These are phyloP conservation scores for Eutrigla gurnardus DNA, from an alignment of 2,797 vertebrate genomes.

Conservation along the genomic window DNA sequence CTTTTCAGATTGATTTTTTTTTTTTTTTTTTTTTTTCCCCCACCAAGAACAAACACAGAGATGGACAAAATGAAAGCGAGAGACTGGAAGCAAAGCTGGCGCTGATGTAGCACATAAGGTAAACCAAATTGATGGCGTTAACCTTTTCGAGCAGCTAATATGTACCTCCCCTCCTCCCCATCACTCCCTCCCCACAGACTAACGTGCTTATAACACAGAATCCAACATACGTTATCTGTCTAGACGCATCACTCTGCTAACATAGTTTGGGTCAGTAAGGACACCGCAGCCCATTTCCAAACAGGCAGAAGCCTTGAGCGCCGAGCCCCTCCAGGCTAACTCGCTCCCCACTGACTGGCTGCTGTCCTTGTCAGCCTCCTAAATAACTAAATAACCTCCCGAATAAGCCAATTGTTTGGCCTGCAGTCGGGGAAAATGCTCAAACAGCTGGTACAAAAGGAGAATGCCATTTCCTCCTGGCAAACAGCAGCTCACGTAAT, in stretches of 20 bases:
- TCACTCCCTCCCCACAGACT: background rate
- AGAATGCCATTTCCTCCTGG: conserved; percentile 60
- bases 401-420: conserved; percentile 77
- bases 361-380: conserved; percentile 71
- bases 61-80: conserved; percentile 42
- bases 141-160: conserved; percentile 39
- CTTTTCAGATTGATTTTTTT: conserved; percentile 70
- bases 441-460: conserved; percentile 67
- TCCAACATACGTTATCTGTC: conserved; percentile 40
- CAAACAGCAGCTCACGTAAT: conserved; percentile 71
- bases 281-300: conserved; percentile 65
- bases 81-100: conserved; percentile 41
- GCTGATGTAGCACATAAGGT: conserved; percentile 42
- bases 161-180: background rate
- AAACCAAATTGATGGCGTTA: conserved; percentile 54
- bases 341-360: conserved; percentile 64
- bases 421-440: conserved; percentile 55
- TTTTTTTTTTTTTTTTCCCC: background rate
- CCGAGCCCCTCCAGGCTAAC: conserved; percentile 64
- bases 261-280: conserved; percentile 54
- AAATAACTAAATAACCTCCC: conserved; percentile 78
- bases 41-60: conserved; percentile 59
- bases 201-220: conserved; percentile 21
- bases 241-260: conserved; percentile 55
- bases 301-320: conserved; percentile 66